Percentiles rank a stretch among this genome's conserved stretches.
These are phyloP conservation scores for Actinemys pallida DNA, from an alignment of 2,113 vertebrate species.

Conservation along the genomic window DNA sequence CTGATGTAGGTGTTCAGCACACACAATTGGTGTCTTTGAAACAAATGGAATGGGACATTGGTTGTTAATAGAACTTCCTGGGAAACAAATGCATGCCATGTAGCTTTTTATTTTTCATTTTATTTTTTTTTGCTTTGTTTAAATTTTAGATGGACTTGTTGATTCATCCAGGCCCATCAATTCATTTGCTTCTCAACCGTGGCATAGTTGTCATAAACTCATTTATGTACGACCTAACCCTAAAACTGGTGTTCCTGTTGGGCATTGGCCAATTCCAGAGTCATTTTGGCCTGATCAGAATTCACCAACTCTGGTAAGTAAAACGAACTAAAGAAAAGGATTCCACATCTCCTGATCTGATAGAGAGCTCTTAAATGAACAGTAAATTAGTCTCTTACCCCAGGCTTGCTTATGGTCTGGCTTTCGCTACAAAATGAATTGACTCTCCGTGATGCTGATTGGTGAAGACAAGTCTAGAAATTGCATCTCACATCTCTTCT, in stretches of 20 bases:
- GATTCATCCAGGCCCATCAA: slow-evolving; percentile 80
- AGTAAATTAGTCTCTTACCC: neutral
- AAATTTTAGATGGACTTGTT: slow-evolving; percentile 81
- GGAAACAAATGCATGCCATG: slow-evolving; percentile 21
- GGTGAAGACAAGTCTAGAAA: neutral
- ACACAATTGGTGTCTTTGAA: neutral
- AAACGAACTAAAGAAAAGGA: slow-evolving; percentile 15
- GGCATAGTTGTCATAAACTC: slow-evolving; percentile 88
- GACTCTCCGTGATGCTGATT: neutral
- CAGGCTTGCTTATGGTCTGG: neutral
- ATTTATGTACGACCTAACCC: slow-evolving; percentile 88
- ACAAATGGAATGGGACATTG: neutral
- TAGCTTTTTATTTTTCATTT: slow-evolving; percentile 40
- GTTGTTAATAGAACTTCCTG: slow-evolving; percentile 8
- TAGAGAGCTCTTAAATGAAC: slow-evolving; percentile 4
- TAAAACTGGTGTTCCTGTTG: slow-evolving; percentile 88
- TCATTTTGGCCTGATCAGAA: slow-evolving; percentile 90
- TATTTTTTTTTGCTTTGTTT: slow-evolving; percentile 71
- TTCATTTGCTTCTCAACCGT: slow-evolving; percentile 81
- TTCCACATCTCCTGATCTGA: slow-evolving; percentile 19
- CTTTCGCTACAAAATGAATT: neutral
- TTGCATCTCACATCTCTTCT: neutral
- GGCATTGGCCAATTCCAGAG: slow-evolving; percentile 88
- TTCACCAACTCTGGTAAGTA: slow-evolving; percentile 87
- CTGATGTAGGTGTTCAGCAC: neutral